phyloP scores from a whole-genome alignment of 1,140 invertebrate species.

The Penaeus chinensis region DNA sequence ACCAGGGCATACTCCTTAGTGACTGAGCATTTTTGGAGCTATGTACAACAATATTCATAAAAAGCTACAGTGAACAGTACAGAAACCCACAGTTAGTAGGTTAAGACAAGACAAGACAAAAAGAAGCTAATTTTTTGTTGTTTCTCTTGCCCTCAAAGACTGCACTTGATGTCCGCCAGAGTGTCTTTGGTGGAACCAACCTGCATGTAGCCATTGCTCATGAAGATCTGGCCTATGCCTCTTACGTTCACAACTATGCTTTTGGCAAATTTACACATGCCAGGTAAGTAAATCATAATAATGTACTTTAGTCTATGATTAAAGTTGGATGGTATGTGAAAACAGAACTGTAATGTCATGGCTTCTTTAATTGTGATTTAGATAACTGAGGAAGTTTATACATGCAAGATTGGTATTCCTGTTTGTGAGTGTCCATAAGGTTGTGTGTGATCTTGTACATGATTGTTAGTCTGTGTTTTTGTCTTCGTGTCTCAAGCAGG shows the following conservation, averaged over 20 bases:
- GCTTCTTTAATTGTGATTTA: too few relatives aligned
- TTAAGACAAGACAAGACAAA: too few relatives aligned
- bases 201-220: conserved; percentile 87
- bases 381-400: too few relatives aligned
- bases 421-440: neutral
- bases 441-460: neutral
- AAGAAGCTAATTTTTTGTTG: conserved; percentile 7
- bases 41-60: too few relatives aligned
- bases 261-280: conserved; percentile 85
- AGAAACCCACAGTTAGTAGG: too few relatives aligned
- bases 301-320: neutral
- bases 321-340: neutral
- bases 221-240: conserved; percentile 91
- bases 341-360: too few relatives aligned
- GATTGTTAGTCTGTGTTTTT: neutral
- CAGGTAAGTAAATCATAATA: conserved; percentile 69
- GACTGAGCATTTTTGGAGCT: too few relatives aligned
- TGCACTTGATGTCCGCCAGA: conserved; percentile 79
- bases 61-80: too few relatives aligned
- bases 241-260: conserved; percentile 91
- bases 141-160: conserved; percentile 70
- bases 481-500: neutral
- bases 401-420: neutral
- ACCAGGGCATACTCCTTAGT: too few relatives aligned
- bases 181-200: conserved; percentile 85